Percentiles rank a stretch among this genome's conserved stretches.
These are phyloP conservation scores for Drosophila melanica DNA, from an alignment of 1,140 invertebrate species.

Conservation along the genomic window DNA sequence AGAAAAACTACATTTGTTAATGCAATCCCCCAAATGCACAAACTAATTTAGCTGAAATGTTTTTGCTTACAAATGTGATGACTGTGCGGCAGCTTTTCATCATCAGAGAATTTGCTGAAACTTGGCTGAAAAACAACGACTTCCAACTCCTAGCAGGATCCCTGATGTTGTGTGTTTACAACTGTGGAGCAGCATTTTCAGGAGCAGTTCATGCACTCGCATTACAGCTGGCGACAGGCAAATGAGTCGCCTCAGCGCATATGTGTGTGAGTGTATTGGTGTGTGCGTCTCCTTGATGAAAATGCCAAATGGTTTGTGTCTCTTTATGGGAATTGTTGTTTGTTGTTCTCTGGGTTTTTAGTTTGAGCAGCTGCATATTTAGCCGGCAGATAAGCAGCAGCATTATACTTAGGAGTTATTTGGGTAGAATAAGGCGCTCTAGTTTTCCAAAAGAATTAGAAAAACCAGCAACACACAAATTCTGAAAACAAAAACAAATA, in stretches of 20 bases:
- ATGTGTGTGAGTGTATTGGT: constrained; percentile 36
- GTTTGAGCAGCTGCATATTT: constrained; percentile 64
- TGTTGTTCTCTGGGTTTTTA: constrained; percentile 60
- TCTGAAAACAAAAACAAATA: neutral
- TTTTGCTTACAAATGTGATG: constrained; percentile 77
- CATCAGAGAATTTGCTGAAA: constrained; percentile 54
- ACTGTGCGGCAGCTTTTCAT: constrained; percentile 62
- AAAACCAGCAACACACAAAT: constrained; percentile 14
- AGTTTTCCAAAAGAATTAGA: constrained; percentile 13
- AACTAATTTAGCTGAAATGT: constrained; percentile 82
- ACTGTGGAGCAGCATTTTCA: constrained; percentile 31
- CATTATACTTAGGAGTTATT: constrained; percentile 40
- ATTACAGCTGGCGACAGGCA: constrained; percentile 71
- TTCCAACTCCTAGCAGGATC: neutral
- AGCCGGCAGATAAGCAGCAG: constrained; percentile 65
- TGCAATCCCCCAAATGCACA: constrained; percentile 72
- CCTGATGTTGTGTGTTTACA: constrained; percentile 58
- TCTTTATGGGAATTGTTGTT: constrained; percentile 82
- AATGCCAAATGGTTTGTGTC: constrained; percentile 79
- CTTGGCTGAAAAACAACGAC: constrained; percentile 63
- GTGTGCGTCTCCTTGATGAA: constrained; percentile 66
- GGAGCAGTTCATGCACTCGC: constrained; percentile 60
- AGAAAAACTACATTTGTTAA: constrained; percentile 55
- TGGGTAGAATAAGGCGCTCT: constrained; percentile 10
- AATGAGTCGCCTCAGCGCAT: constrained; percentile 48